These are phyloP conservation scores for Zaprionus tsacasi DNA, from an alignment of 1,140 invertebrate genomes.

Conservation along the genomic window DNA sequence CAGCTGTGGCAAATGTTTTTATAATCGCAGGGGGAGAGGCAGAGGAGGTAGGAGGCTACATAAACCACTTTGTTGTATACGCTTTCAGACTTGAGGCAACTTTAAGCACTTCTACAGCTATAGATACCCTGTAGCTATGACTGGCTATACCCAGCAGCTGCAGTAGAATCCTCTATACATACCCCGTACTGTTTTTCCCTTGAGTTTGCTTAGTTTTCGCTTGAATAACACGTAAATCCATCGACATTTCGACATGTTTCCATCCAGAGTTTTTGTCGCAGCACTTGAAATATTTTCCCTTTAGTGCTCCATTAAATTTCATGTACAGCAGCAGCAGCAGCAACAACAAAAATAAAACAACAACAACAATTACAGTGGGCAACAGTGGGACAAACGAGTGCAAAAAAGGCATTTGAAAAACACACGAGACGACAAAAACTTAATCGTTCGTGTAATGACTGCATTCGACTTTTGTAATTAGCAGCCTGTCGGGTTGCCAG, in stretches of 20 bases:
- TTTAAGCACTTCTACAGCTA: neutral
- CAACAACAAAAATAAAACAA: neutral
- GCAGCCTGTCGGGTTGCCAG: conserved; percentile 57
- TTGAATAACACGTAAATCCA: neutral
- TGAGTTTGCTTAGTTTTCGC: neutral
- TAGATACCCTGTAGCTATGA: neutral
- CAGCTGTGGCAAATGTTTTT: conserved; percentile 78
- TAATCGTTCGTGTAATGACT: conserved; percentile 82
- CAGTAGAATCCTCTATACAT: neutral
- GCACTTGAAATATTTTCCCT: conserved; percentile 56
- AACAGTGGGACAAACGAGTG: conserved; percentile 12
- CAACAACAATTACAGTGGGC: conserved; percentile 13
- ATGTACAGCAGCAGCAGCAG: conserved; percentile 18
- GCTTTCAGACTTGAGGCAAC: neutral
- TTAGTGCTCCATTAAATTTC: conserved; percentile 58
- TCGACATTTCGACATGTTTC: neutral
- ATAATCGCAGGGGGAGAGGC: conserved; percentile 57
- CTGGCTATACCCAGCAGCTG: neutral
- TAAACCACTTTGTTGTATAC: conserved; percentile 36
- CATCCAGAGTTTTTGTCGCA: neutral
- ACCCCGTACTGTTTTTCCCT: neutral
- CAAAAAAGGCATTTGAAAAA: conserved; percentile 42
- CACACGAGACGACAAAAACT: conserved; percentile 79
- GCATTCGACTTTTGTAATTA: conserved; percentile 83
- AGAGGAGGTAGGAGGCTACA: neutral